phyloP scores from a whole-genome alignment of 2,113 vertebrate genomes.

The Zosterops borbonicus region DNA sequence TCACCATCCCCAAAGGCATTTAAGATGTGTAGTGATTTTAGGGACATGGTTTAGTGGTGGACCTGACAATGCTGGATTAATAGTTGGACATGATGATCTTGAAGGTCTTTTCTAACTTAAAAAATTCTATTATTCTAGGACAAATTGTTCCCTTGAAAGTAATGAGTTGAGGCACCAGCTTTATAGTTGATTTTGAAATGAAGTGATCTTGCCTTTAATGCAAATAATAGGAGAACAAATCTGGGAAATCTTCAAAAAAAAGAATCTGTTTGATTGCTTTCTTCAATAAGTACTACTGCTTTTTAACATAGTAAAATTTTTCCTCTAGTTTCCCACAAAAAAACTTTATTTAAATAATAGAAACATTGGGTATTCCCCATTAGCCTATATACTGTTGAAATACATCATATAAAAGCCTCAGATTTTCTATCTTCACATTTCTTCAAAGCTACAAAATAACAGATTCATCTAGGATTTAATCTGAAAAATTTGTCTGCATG shows the following conservation, averaged over 20 bases:
- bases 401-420: background rate
- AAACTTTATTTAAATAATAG: background rate
- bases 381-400: background rate
- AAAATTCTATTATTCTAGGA: background rate
- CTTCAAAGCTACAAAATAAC: background rate
- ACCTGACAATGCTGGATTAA: background rate
- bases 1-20: background rate
- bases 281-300: background rate
- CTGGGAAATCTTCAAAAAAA: background rate
- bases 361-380: background rate
- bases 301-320: background rate
- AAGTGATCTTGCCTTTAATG: background rate
- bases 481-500: background rate
- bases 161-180: background rate
- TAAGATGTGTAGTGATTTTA: background rate
- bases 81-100: background rate
- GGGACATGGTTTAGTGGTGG: background rate
- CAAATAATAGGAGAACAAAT: background rate
- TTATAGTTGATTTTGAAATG: background rate
- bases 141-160: background rate
- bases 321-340: background rate
- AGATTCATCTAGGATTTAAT: background rate
- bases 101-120: background rate
- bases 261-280: background rate
- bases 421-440: background rate